Conservation (phyloP, 2,888 invertebrate species). For the Endotricha flammealis region DNA sequence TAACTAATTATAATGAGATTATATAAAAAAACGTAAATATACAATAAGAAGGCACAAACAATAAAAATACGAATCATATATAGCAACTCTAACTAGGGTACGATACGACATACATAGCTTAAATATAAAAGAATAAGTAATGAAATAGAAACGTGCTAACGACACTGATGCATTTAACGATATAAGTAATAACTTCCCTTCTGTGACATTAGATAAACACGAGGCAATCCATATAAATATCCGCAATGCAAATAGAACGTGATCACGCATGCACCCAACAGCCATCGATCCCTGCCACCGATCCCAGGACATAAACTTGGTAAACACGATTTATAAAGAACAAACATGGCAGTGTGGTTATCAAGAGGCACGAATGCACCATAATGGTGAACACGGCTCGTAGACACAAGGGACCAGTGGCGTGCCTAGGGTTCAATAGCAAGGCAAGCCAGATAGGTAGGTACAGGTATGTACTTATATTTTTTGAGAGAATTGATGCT, state of each 20-base stretch:
- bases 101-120: no score
- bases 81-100: no score
- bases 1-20: background rate
- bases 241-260: constrained; percentile 59
- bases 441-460: no score
- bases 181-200: constrained; percentile 4
- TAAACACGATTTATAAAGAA: constrained; percentile 66
- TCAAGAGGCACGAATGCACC: constrained; percentile 37
- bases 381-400: constrained; percentile 44
- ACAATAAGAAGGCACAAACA: background rate
- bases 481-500: no score
- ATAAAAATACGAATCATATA: background rate
- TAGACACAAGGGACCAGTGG: constrained; percentile 48
- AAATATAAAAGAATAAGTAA: constrained; percentile 1
- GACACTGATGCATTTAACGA: background rate
- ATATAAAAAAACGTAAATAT: background rate
- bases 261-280: constrained; percentile 52
- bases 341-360: no score
- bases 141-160: constrained; percentile 5
- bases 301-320: constrained; percentile 56
- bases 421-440: no score
- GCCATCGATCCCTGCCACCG: constrained; percentile 50
- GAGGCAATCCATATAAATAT: constrained; percentile 33
- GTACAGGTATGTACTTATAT: no score
- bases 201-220: constrained; percentile 14